These are phyloP conservation scores for pig (Sus scrofa) DNA, from an alignment of 2,113 vertebrate genomes.

Conservation along the genomic window T2T-Sscrofa CM000812.6:50490501-50491000, in stretches of 20 bases:
- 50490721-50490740: conserved; percentile 43
- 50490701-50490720: conserved; percentile 34
- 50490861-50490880: conserved; percentile 46
- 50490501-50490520: not conserved
- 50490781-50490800: conserved; percentile 28
- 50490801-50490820: conserved; percentile 66
- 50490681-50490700: not conserved
- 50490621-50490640: not conserved
- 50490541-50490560: conserved; percentile 18
- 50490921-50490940: conserved; percentile 56
- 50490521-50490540: not conserved
- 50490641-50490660: not conserved
- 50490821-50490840: conserved; percentile 72
- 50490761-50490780: conserved; percentile 27
- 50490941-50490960: conserved; percentile 59
- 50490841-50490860: conserved; percentile 74
- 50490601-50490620: not conserved
- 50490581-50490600: not conserved
- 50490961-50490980: not conserved
- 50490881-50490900: conserved; percentile 58
- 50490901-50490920: conserved; percentile 58
- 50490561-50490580: not conserved
- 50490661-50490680: not conserved
- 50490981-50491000: conserved; percentile 22
- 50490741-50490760: conserved; percentile 24